Base-by-base conservation (phyloP, 2,113 vertebrate species). In the Pungitius pungitius region DNA sequence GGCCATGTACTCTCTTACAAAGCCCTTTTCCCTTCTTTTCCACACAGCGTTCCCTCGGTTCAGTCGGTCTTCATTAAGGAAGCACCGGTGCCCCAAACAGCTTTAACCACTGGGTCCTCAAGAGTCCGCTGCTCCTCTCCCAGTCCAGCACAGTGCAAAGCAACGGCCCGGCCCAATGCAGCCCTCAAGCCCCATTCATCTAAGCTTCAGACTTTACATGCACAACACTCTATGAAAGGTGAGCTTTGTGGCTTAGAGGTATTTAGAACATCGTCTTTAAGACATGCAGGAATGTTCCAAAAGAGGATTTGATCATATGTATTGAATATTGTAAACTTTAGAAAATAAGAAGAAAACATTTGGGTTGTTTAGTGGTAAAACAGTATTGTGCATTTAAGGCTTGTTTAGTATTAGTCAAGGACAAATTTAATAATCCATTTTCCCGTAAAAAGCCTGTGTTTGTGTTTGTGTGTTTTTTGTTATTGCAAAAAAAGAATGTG, bases 21-120 rank as follows among this genome's bases (percentile, higher is more conserved):
- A 57, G 10, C 11, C 17, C 14, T 54, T 6, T 82, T 80, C 7
- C 11, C 20, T n/a, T 54, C 8, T 82, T 82, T 33, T 6, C 14
- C 54, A 26, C 56, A 17, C 75, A 90, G 90, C 24, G 14, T 54
- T 18, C 24, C 52, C 26, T 49, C 59, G 47, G 8, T 60, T 55
- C 70, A 74, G 45, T 24, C 37, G 18, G 30, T 52, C n/a, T 42
- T 35, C 37, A 40, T 14, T 58, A 73, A 61, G 3, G 40, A 7
- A 62, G 57, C 30, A 0, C 8, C 0, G 10, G 22, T 18, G 2
- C 59, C 63, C n/a, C 60, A 77, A 68, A 64, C 62, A 40, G n/a
- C 49, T 5, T 8, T 70, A 27, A 59, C 59, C 15, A 42, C 12
- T 39, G 62, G 10, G 22, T 35, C 39, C 55, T 69, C 68, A 35